phyloP scores from a whole-genome alignment of 2,113 vertebrate species.

The Corynorhinus townsendii region DNA sequence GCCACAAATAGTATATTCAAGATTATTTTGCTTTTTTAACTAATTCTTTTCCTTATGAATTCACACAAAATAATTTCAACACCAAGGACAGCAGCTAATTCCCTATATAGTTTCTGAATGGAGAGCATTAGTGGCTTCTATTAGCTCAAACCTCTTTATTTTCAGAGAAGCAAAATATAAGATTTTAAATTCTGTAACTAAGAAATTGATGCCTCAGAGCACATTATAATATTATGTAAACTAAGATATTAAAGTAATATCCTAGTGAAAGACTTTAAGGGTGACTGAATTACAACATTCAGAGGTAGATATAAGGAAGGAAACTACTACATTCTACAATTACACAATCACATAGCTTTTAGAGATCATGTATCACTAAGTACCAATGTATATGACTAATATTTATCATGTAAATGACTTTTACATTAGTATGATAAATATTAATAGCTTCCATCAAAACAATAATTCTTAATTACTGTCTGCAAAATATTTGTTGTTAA shows the following conservation, averaged over 20 bases:
- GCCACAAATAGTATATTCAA: slow-evolving; percentile 36
- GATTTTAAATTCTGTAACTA: not conserved
- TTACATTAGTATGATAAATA: not conserved
- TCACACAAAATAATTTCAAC: slow-evolving; percentile 71
- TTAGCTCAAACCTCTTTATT: not conserved
- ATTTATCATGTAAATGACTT: not conserved
- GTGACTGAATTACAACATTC: not conserved
- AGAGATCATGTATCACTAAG: not conserved
- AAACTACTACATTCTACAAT: not conserved
- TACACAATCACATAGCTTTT: not conserved
- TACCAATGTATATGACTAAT: not conserved
- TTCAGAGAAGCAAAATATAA: not conserved
- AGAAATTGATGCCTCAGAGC: not conserved
- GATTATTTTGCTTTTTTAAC: slow-evolving; percentile 54
- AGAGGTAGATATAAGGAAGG: not conserved
- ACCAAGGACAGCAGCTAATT: slow-evolving; percentile 78
- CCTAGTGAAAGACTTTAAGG: not conserved
- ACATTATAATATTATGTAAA: not conserved
- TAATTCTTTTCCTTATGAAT: slow-evolving; percentile 52
- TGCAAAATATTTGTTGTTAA: not conserved
- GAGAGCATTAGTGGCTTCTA: not conserved
- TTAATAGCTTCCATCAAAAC: not conserved
- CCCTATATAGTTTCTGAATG: not conserved
- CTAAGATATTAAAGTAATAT: not conserved
- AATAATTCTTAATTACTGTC: not conserved